Evolutionary conservation across 2,888 invertebrate genomes (phyloP), one percentile per base, ranked within the genome.

Genomic region (Pterostichus madidus): DNA sequence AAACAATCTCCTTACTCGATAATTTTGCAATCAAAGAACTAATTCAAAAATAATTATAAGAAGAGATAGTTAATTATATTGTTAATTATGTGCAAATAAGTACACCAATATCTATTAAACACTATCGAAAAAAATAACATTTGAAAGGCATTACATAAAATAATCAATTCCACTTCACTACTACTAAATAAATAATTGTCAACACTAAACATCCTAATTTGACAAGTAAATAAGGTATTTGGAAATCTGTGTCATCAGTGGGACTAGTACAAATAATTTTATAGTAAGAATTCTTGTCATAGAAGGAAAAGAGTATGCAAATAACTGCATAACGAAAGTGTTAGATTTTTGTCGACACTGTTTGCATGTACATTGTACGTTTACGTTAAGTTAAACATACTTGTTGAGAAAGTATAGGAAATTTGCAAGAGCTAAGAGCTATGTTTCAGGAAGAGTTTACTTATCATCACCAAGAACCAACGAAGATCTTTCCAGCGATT

Each of bases 401-500:
- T 71, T 71, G 68, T 71, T 71, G 68, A 71, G 68, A 71, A 71
- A 71, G 68, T 71, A 71, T 71, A 71, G 68, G 68, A 71, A 46
- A 71, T 71, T 44, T 71, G 68, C 68, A 71, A 71, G 44, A 71
- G 35, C 64, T 32, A n/a, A 44, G 15, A 71, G 35, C 64, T 32
- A 32, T 71, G 68, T 71, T 71, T 71, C 39, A 71, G 68, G 68
- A 71, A 71, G 68, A 71, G 68, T 15, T 56, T 15, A 64, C 32
- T 32, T 64, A 61, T 61, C 64, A 35, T 64, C 64, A 64, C 39
- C 39, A 64, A 56, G 56, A 56, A 13, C 5, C 17, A 6, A 56
- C 8, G 56, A 17, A 56, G 56, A 56, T 56, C 17, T 56, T 56
- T 13, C 8, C 13, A 10, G 6, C 11, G 56, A 56, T 56, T 49